These are phyloP conservation scores for Osmerus eperlanus DNA, from an alignment of 2,113 vertebrate genomes.

Conservation along the genomic window DNA sequence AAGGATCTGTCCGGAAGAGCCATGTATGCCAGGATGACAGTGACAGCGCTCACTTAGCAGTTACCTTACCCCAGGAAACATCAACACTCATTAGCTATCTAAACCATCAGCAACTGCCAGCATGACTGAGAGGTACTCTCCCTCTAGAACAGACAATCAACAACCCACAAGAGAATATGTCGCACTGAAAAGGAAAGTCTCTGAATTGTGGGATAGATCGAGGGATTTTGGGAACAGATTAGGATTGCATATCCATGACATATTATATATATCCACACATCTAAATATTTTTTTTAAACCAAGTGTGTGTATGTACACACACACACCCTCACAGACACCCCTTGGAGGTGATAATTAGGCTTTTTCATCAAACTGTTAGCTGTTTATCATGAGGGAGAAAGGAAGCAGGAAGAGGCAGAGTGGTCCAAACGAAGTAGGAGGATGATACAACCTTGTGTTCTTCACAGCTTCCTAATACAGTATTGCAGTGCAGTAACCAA, in stretches of 20 bases:
- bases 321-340: conserved; percentile 13
- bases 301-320: background rate
- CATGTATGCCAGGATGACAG: conserved; percentile 24
- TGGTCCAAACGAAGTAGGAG: no score
- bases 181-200: background rate
- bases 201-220: background rate
- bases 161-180: background rate
- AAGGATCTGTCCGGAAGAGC: background rate
- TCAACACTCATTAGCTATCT: conserved; percentile 14
- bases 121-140: conserved; percentile 1
- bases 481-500: no score
- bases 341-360: background rate
- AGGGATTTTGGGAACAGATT: no score
- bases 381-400: background rate
- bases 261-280: background rate
- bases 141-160: background rate
- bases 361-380: background rate
- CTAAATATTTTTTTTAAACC: background rate
- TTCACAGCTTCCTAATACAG: no score
- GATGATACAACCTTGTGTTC: no score
- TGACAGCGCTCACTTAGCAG: conserved; percentile 24
- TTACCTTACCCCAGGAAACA: conserved; percentile 6
- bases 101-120: background rate
- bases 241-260: no score
- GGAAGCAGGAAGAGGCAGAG: no score